Conservation (phyloP, 2,888 invertebrate genomes). For the Dasysyrphus tricinctus region DNA sequence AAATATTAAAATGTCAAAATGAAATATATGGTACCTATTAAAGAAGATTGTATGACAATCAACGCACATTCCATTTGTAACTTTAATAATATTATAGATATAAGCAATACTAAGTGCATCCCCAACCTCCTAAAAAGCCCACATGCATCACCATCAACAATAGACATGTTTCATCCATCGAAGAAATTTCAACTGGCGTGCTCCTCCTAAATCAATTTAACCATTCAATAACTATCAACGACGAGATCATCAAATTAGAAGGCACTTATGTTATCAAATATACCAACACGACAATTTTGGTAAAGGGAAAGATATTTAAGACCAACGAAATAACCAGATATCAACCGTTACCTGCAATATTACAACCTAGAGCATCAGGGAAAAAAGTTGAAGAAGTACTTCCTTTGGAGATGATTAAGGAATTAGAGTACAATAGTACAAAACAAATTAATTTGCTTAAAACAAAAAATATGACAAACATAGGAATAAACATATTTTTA, state of each 20-base stretch:
- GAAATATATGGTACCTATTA: not conserved
- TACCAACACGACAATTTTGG: not conserved
- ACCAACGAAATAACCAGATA: too few relatives aligned
- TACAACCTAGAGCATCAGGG: too few relatives aligned
- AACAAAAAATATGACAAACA: not conserved
- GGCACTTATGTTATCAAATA: not conserved
- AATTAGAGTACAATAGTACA: not conserved
- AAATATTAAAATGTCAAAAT: not conserved
- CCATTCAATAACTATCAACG: not conserved
- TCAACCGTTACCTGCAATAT: too few relatives aligned
- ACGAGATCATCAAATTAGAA: not conserved
- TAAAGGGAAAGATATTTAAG: not conserved
- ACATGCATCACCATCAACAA: not conserved
- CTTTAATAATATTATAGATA: too few relatives aligned
- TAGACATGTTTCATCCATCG: not conserved
- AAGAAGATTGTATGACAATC: not conserved
- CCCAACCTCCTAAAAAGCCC: constrained; percentile 1
- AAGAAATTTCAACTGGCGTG: not conserved
- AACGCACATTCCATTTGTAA: not conserved
- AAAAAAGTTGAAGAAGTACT: not conserved
- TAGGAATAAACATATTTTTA: not conserved
- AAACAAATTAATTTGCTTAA: not conserved
- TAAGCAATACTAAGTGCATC: not conserved
- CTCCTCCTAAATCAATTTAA: not conserved
- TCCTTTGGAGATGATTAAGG: not conserved